phyloP scores from a whole-genome alignment of 1,140 invertebrate species.

The Bilobella aurantiaca region DNA sequence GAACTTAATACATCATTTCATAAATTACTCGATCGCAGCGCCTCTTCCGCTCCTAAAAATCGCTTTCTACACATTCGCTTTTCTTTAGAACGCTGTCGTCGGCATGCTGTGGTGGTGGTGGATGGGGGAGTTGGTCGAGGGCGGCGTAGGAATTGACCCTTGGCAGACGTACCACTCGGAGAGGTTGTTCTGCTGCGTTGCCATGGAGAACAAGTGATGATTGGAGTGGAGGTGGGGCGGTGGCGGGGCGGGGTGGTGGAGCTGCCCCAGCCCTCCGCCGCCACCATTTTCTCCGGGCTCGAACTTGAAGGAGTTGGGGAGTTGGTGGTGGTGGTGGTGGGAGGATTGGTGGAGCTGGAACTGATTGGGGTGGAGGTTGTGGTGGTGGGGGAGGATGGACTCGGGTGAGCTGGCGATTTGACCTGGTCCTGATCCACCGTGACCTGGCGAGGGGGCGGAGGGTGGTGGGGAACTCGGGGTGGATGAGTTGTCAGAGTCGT shows the following conservation, averaged over 20 bases:
- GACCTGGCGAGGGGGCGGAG: neutral
- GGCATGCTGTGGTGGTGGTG: conserved; percentile 36
- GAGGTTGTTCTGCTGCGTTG: conserved; percentile 32
- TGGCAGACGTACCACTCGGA: conserved; percentile 35
- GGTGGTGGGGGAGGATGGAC: conserved; percentile 15
- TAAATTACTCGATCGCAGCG: neutral
- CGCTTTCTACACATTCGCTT: neutral
- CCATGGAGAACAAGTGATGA: conserved; percentile 32
- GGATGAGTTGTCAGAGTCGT: conserved; percentile 34
- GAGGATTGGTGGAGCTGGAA: too few relatives aligned
- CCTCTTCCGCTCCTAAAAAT: neutral
- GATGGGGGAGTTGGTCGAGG: conserved; percentile 34
- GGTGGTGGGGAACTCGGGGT: conserved; percentile 30
- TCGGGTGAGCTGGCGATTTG: conserved; percentile 15
- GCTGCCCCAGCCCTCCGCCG: conserved; percentile 13
- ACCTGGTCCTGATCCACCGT: conserved; percentile 27
- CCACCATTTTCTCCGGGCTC: neutral
- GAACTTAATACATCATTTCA: neutral
- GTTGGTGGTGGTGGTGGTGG: conserved; percentile 23
- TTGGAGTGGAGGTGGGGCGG: conserved; percentile 25
- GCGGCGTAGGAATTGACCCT: conserved; percentile 33
- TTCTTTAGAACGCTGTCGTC: conserved; percentile 32
- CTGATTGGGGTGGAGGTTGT: conserved; percentile 22
- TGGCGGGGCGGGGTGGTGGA: conserved; percentile 25
- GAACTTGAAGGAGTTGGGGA: conserved; percentile 4